phyloP scores from a whole-genome alignment of 2,888 invertebrate species.

The Euproctis similis region DNA sequence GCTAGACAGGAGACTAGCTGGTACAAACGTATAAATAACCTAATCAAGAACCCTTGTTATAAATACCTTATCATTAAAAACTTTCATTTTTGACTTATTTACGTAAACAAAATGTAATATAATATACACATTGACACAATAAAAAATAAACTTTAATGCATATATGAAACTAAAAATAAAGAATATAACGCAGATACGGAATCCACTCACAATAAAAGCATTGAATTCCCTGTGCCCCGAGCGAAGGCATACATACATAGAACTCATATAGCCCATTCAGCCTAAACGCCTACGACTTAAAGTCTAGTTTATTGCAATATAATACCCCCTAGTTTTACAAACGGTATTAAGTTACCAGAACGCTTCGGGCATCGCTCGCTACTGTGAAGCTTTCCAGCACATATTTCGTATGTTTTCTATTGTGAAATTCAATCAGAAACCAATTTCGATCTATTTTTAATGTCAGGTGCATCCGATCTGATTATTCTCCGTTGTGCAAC shows the following conservation, averaged over 20 bases:
- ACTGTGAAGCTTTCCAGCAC: slow-evolving; percentile 32
- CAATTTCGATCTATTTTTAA: slow-evolving; percentile 25
- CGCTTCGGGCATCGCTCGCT: slow-evolving; percentile 37
- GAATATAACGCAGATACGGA: slow-evolving; percentile 19
- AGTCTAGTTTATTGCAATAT: slow-evolving; percentile 38
- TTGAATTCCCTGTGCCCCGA: slow-evolving; percentile 32
- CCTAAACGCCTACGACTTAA: slow-evolving; percentile 36
- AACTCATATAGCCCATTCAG: slow-evolving; percentile 19
- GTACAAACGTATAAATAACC: no score
- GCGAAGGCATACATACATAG: slow-evolving; percentile 27
- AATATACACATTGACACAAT: no score
- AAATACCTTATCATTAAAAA: no score
- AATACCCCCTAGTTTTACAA: slow-evolving; percentile 25
- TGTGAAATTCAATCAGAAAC: slow-evolving; percentile 40
- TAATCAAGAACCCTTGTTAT: no score
- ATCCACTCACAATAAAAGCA: slow-evolving; percentile 32
- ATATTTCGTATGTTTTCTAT: slow-evolving; percentile 36
- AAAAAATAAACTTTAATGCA: no score
- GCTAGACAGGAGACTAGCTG: no score
- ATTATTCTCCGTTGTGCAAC: no score
- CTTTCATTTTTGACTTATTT: no score
- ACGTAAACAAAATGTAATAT: no score
- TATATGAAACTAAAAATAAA: slow-evolving; percentile 13
- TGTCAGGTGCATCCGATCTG: slow-evolving; percentile 6
- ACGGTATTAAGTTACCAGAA: slow-evolving; percentile 44